Evolutionary conservation across 2,797 vertebrate species (phyloP), one percentile per base, ranked within the genome.

Genomic region (Arctocebus calabarensis): DNA sequence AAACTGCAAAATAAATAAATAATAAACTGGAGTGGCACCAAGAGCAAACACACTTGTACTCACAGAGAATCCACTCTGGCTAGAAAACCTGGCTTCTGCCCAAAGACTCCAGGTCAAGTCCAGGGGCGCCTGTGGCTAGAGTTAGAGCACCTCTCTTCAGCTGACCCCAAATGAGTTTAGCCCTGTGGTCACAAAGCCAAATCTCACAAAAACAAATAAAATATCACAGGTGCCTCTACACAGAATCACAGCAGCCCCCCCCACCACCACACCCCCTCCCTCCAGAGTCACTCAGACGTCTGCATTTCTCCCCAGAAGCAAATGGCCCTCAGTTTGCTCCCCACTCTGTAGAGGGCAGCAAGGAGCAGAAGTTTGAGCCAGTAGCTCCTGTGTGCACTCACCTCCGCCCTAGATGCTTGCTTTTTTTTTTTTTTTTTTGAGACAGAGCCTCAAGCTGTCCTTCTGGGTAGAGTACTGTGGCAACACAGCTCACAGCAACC

Each of bases 141-240:
- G 45, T 27, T 52, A 52, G 48, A 52, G 48, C 48, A 16, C 48
- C 16, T 6, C 32, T 37, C 61, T 52, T 20, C 2, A 1, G 27
- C 25, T 19, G 25, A 16, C 3, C 48, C 66, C 22, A 19, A 32
- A 5, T 17, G 20, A 59, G 23, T 32, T 34, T 13, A 5, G 29
- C 27, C 66, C 25, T 66, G 5, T 0, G 0, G 34, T 0, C 5
- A 5, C 68, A 17, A 55, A 64, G 37, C 43, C 37, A 2, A 48
- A 29, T 43, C 13, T 4, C 14, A 27, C 32, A 29, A 34, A 4
- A 61, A 52, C 22, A 37, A 17, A 43, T 64, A 34, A 14, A 43
- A 9, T 14, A 34, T 7, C 32, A 4, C 5, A 79, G 55, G 34
- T 3, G 8, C 29, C 43, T 0, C 0, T 14, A 9, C 23, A 20